A percentile compares a stretch with the other conserved stretches of the same genome.
Conservation (phyloP, 2,888 invertebrate genomes). For the Leucoma salicis region DNA sequence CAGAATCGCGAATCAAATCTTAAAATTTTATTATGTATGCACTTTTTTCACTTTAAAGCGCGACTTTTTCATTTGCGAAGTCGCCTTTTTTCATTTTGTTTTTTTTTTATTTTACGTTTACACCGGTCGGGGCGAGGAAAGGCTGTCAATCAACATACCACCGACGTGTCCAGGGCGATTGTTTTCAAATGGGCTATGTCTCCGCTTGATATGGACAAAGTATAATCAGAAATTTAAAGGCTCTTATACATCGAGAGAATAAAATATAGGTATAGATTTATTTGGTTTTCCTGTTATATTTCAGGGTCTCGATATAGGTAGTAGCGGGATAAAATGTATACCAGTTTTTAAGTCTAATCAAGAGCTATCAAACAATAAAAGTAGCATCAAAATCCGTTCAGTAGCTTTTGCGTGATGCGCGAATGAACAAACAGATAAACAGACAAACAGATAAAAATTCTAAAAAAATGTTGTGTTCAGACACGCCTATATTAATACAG, state of each 20-base stretch:
- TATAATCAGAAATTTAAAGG: constrained; percentile 43
- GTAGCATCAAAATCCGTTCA: no score
- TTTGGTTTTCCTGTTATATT: no score
- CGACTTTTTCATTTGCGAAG: not conserved
- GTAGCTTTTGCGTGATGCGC: no score
- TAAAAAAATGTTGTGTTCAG: no score
- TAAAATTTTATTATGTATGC: constrained; percentile 29
- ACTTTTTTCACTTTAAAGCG: constrained; percentile 10
- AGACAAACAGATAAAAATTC: no score
- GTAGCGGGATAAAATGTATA: no score
- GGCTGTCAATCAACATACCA: constrained; percentile 47
- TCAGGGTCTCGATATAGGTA: no score
- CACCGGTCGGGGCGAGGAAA: constrained; percentile 31
- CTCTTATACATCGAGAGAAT: not conserved
- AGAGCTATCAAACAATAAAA: no score
- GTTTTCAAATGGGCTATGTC: constrained; percentile 54
- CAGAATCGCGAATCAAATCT: constrained; percentile 31
- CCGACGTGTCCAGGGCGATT: constrained; percentile 44
- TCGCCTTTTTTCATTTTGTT: not conserved
- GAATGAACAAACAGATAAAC: no score
- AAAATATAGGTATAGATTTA: no score
- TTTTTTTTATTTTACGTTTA: constrained; percentile 28
- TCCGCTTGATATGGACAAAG: constrained; percentile 41
- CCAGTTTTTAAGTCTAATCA: no score
- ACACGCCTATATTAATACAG: no score